phyloP scores from a whole-genome alignment of 2,797 vertebrate genomes.

The Rachycentron canadum region DNA sequence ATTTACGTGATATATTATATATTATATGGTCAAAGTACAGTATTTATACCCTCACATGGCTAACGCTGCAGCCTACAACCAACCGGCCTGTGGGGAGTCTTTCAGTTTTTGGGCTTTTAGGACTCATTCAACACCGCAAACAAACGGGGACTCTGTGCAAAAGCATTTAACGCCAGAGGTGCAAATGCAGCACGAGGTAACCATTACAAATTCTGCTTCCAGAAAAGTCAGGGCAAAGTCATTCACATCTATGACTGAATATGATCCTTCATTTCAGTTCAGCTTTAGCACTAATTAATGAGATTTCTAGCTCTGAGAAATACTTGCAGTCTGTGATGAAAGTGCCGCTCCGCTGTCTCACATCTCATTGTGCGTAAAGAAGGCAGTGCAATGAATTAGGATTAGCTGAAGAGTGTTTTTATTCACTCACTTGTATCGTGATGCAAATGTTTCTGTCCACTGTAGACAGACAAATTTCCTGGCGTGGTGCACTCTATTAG shows the following conservation, averaged over 20 bases:
- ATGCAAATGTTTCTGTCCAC: slow-evolving; percentile 38
- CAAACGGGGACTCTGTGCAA: neutral
- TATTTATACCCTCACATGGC: neutral
- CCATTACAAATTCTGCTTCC: neutral
- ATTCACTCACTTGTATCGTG: slow-evolving; percentile 24
- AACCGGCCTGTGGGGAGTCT: neutral
- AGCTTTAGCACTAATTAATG: slow-evolving; percentile 34
- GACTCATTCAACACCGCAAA: neutral
- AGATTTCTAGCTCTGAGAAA: slow-evolving; percentile 43
- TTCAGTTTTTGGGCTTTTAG: neutral
- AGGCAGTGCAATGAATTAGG: slow-evolving; percentile 19
- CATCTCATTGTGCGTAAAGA: slow-evolving; percentile 28
- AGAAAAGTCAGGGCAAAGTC: neutral
- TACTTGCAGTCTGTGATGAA: slow-evolving; percentile 25
- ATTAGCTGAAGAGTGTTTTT: slow-evolving; percentile 8
- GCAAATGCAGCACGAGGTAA: neutral
- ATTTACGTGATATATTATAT: neutral
- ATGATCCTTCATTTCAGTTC: slow-evolving; percentile 20
- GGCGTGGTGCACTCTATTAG: slow-evolving; percentile 61
- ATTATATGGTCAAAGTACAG: neutral
- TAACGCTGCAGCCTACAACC: neutral
- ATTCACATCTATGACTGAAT: slow-evolving; percentile 25
- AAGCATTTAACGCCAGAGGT: neutral
- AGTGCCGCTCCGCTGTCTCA: slow-evolving; percentile 34
- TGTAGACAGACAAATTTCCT: slow-evolving; percentile 45